These are phyloP conservation scores for Clanis bilineata DNA, from an alignment of 2,888 invertebrate species.

Conservation along the genomic window DNA sequence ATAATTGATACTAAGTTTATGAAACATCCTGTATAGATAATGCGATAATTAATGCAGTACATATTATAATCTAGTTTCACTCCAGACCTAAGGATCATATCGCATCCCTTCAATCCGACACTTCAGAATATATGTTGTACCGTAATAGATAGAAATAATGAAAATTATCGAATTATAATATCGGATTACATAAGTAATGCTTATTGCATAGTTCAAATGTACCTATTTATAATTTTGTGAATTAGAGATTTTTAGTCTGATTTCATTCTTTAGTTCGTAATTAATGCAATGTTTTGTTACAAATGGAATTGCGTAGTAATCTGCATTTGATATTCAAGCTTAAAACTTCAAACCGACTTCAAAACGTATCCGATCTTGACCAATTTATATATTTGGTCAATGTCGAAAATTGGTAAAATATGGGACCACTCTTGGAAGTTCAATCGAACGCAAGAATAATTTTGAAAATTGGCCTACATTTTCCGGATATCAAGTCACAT, in stretches of 20 bases:
- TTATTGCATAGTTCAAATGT: slow-evolving; percentile 39
- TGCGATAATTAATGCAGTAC: background rate
- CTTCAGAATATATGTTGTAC: slow-evolving; percentile 3
- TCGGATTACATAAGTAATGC: slow-evolving; percentile 40
- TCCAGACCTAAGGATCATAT: background rate
- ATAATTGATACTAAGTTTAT: background rate
- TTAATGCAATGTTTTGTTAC: background rate
- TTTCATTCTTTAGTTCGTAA: slow-evolving; percentile 14
- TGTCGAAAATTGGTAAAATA: no score
- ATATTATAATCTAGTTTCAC: background rate
- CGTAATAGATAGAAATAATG: slow-evolving; percentile 26
- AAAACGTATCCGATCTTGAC: no score
- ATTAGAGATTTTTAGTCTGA: slow-evolving; percentile 16
- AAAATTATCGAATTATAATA: slow-evolving; percentile 42
- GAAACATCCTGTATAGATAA: no score
- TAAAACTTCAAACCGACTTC: background rate
- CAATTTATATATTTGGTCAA: background rate
- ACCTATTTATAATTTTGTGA: slow-evolving; percentile 16
- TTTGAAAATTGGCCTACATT: no score
- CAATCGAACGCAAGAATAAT: no score
- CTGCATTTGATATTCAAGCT: background rate
- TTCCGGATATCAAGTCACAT: no score
- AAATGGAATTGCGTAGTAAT: background rate
- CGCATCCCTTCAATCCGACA: background rate
- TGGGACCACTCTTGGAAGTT: no score